phyloP scores from a whole-genome alignment of 2,797 vertebrate genomes.

The Coluber constrictor region DNA sequence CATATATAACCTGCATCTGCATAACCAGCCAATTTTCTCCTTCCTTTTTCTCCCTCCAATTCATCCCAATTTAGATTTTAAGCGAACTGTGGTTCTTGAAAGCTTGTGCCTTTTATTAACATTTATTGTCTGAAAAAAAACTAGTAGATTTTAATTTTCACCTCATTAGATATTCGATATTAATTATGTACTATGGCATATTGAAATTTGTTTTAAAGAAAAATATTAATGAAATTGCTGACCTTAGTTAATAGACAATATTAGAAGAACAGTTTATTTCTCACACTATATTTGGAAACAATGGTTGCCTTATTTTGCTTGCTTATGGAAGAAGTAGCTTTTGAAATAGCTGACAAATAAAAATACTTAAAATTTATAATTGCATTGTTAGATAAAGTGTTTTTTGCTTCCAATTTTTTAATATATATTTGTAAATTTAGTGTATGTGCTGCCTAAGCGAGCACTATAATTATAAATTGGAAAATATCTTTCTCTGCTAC shows the following conservation, averaged over 20 bases:
- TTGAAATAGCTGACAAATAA: constrained; percentile 43
- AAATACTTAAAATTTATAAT: constrained; percentile 36
- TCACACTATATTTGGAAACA: constrained; percentile 42
- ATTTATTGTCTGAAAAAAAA: not conserved
- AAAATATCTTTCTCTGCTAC: not conserved
- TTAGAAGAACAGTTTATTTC: constrained; percentile 14
- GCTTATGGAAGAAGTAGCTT: constrained; percentile 39
- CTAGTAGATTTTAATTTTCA: not conserved
- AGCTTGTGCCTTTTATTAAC: not conserved
- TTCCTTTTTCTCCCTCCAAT: not conserved
- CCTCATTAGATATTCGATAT: not conserved
- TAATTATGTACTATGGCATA: not conserved
- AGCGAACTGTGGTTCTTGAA: not conserved
- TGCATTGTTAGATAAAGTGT: constrained; percentile 45
- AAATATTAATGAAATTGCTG: constrained; percentile 20
- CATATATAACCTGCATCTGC: not conserved
- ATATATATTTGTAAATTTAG: constrained; percentile 44
- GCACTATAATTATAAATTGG: constrained; percentile 36
- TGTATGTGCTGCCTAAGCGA: not conserved
- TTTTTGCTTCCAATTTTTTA: constrained; percentile 19
- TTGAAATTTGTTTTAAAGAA: not conserved
- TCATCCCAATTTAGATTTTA: not conserved
- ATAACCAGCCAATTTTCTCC: not conserved
- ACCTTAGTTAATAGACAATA: constrained; percentile 11
- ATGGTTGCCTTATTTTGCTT: constrained; percentile 44